Conservation (phyloP, 2,113 vertebrate species). For the Oncorhynchus nerka region DNA sequence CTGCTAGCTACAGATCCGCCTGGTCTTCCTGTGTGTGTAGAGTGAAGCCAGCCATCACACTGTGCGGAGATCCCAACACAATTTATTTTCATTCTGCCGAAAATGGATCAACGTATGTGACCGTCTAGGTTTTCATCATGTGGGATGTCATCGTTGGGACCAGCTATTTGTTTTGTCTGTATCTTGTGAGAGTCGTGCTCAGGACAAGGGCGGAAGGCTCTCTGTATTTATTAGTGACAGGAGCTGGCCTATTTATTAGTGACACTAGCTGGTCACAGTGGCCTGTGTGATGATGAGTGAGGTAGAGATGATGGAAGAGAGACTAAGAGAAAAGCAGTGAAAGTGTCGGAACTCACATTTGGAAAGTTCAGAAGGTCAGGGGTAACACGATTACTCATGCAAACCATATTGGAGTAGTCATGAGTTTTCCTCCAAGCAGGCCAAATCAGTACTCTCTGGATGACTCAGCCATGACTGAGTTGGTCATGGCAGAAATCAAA, state of each 20-base stretch:
- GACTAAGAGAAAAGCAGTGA: background rate
- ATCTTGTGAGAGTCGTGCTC: slow-evolving; percentile 47
- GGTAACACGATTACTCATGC: too few species aligned
- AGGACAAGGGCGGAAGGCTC: slow-evolving; percentile 48
- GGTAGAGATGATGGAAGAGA: slow-evolving; percentile 44
- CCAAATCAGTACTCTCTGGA: too few species aligned
- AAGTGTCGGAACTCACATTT: too few species aligned
- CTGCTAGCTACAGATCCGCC: background rate
- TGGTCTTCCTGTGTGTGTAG: slow-evolving; percentile 16
- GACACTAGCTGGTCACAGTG: slow-evolving; percentile 39
- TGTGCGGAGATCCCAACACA: slow-evolving; percentile 23
- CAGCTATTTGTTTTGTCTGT: slow-evolving; percentile 45
- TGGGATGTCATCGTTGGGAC: slow-evolving; percentile 27
- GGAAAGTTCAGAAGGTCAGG: too few species aligned
- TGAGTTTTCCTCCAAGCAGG: too few species aligned
- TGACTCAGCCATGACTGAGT: too few species aligned
- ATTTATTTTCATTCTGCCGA: slow-evolving; percentile 28
- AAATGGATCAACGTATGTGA: slow-evolving; percentile 18
- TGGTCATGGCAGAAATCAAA: too few species aligned
- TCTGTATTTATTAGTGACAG: slow-evolving; percentile 73
- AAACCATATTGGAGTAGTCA: too few species aligned
- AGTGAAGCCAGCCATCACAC: slow-evolving; percentile 21
- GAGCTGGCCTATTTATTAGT: slow-evolving; percentile 22
- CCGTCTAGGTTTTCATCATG: slow-evolving; percentile 41
- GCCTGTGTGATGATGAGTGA: slow-evolving; percentile 41